Conservation (phyloP, 30 jellyfish, hydroid and myxozoan species). For the Aurelia sp. region DNA sequence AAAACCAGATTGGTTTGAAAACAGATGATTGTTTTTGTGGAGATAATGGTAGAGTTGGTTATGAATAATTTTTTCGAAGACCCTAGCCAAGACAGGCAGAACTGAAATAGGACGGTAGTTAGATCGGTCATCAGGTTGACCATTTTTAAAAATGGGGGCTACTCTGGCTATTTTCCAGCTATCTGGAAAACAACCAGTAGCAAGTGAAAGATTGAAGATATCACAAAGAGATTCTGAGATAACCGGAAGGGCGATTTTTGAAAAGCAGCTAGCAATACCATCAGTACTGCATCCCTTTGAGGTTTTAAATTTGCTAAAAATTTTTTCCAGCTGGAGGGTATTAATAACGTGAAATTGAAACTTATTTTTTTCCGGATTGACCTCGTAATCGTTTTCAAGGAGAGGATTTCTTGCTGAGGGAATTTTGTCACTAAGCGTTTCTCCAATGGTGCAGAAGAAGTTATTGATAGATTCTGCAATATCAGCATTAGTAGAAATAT, state of each 20-base stretch:
- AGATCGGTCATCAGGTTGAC: too few relatives aligned
- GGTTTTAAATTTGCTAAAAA: conserved; percentile 14
- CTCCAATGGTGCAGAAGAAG: too few relatives aligned
- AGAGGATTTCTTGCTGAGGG: too few relatives aligned
- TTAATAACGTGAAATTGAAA: neutral
- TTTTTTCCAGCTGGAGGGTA: neutral
- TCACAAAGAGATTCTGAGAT: neutral
- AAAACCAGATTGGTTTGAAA: neutral
- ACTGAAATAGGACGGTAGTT: too few relatives aligned
- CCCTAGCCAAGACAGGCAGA: too few relatives aligned
- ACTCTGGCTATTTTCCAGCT: too few relatives aligned
- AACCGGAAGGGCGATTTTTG: too few relatives aligned
- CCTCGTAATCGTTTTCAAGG: too few relatives aligned
- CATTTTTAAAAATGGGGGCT: too few relatives aligned
- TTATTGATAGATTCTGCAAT: too few relatives aligned
- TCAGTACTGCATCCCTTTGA: conserved; percentile 11
- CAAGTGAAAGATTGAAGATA: neutral
- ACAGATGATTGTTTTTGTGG: neutral
- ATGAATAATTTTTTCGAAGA: neutral
- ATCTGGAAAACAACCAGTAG: neutral
- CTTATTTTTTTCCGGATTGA: neutral
- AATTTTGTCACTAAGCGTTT: too few relatives aligned
- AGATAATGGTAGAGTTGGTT: conserved; percentile 8
- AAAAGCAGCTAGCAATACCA: neutral
- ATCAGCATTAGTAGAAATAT: too few relatives aligned